Evolutionary conservation across 2,113 vertebrate species (phyloP).

Genomic region (Columba janthina): DNA sequence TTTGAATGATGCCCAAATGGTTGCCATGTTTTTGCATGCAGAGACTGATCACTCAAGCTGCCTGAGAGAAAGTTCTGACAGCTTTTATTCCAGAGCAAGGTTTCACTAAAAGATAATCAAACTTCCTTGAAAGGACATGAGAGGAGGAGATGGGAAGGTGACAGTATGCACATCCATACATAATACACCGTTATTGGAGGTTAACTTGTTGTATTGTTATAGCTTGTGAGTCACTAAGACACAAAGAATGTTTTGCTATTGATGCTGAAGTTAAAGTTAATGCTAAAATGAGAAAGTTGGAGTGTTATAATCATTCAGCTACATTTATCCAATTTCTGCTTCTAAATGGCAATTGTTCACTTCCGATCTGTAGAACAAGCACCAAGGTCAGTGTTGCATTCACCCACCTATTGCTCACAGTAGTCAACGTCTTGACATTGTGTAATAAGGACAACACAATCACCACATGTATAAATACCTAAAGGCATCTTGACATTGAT

Average conservation of each 20-base stretch:
- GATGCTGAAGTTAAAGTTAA: not conserved
- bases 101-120: not conserved
- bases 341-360: not conserved
- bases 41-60: not conserved
- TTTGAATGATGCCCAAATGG: not conserved
- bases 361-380: not conserved
- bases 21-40: not conserved
- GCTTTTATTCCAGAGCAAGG: not conserved
- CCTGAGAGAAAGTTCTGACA: not conserved
- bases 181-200: not conserved
- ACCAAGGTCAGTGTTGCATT: not conserved
- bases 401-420: not conserved
- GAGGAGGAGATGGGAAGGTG: not conserved
- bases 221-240: not conserved
- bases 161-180: not conserved
- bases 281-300: not conserved
- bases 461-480: not conserved
- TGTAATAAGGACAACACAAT: not conserved
- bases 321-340: not conserved
- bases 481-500: not conserved
- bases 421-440: not conserved
- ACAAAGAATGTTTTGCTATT: not conserved
- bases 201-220: not conserved
- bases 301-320: not conserved
- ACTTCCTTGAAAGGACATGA: not conserved